Conservation (phyloP, 2,888 invertebrate species). For the Dryococelus australis region DNA sequence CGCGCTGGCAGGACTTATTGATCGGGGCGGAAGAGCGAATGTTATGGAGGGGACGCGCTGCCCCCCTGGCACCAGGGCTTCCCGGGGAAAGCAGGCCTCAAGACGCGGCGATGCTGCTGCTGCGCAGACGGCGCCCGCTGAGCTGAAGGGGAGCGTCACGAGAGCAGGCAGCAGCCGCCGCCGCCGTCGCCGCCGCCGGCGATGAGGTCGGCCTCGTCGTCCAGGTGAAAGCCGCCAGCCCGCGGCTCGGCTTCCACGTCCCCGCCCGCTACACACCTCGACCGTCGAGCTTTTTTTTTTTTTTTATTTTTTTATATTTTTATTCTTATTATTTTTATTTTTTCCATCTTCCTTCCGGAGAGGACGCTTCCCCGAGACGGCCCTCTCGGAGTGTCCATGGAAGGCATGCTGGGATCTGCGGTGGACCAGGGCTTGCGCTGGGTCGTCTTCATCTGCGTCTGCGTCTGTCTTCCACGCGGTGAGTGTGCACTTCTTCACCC, state of each 20-base stretch:
- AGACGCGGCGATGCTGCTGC: slow-evolving; percentile 33
- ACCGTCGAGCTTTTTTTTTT: background rate
- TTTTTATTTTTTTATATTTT: background rate
- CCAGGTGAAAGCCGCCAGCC: slow-evolving; percentile 29
- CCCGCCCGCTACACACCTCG: too few relatives aligned
- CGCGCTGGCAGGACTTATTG: slow-evolving; percentile 43
- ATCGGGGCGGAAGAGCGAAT: slow-evolving; percentile 38
- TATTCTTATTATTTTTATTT: too few relatives aligned
- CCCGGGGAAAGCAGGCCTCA: slow-evolving; percentile 18
- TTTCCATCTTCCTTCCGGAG: background rate
- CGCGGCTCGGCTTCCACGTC: background rate
- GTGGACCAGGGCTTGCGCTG: slow-evolving; percentile 34
- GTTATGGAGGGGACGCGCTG: slow-evolving; percentile 32
- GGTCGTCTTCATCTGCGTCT: slow-evolving; percentile 39
- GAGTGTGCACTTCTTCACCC: background rate
- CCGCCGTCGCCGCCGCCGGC: slow-evolving; percentile 38
- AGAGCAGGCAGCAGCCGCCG: too few relatives aligned
- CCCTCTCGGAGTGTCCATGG: background rate
- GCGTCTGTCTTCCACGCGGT: slow-evolving; percentile 44
- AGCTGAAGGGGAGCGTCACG: slow-evolving; percentile 17
- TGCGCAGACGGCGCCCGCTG: slow-evolving; percentile 28
- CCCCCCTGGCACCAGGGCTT: slow-evolving; percentile 5
- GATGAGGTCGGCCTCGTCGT: slow-evolving; percentile 22
- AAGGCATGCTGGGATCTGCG: background rate
- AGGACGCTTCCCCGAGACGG: slow-evolving; percentile 30